Percentiles rank a stretch among this genome's conserved stretches.
phyloP scores from a whole-genome alignment of 2,113 vertebrate species.

The Chrysochloris asiatica region DNA sequence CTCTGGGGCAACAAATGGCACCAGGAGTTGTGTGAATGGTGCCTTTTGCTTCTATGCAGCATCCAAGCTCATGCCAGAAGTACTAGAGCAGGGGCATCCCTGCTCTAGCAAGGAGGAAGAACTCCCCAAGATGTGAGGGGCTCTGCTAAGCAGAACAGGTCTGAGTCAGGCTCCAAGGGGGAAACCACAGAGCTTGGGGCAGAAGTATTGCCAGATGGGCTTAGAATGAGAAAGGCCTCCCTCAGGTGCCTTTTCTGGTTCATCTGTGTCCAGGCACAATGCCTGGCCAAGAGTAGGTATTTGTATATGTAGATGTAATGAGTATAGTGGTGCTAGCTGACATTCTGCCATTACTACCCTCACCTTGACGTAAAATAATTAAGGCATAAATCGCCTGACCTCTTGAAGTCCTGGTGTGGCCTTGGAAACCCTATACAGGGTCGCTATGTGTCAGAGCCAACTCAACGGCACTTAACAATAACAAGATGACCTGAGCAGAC shows the following conservation, averaged over 20 bases:
- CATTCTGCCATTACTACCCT: not conserved
- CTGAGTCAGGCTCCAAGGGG: not conserved
- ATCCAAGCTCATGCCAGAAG: not conserved
- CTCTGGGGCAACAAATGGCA: not conserved
- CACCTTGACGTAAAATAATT: not conserved
- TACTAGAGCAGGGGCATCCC: not conserved
- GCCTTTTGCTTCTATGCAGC: not conserved
- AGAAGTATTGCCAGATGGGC: not conserved
- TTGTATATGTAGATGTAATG: not conserved
- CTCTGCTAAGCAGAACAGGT: not conserved
- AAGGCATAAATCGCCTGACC: too few relatives aligned
- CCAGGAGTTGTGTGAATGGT: not conserved
- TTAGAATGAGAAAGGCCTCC: not conserved
- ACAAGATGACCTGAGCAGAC: not conserved
- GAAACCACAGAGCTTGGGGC: not conserved
- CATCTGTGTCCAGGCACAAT: not conserved
- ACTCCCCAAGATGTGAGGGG: not conserved
- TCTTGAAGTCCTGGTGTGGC: too few relatives aligned
- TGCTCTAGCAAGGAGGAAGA: rapidly evolving
- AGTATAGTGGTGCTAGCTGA: not conserved
- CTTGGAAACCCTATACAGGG: too few relatives aligned
- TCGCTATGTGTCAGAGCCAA: too few relatives aligned
- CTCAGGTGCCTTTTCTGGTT: rapidly evolving
- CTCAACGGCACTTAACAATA: too few relatives aligned
- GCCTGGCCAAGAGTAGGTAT: not conserved